Evolutionary conservation across 2,113 vertebrate species (phyloP), one percentile per base, ranked within the genome.

Genomic region (Nothoprocta pentlandii): DNA sequence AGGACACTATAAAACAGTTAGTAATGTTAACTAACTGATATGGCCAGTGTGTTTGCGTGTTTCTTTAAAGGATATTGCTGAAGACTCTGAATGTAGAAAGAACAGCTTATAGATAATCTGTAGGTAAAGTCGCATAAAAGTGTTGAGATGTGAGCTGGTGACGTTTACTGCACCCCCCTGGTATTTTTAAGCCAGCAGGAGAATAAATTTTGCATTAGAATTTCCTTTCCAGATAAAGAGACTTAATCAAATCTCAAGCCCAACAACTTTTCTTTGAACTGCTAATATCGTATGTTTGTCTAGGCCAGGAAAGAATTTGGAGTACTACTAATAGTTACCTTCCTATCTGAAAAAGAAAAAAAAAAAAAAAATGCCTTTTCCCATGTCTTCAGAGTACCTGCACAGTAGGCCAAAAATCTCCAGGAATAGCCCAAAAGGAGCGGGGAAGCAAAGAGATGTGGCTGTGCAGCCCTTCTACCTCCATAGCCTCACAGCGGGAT

Each of bases 211-310:
- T 69, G 41, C 7, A 9, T 91, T 95, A 88, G 41, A 71, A 71
- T 39, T 92, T 95, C 56, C n/a, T 87, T 82, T 62, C n/a, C 66
- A 68, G 67, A 47, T 66, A 90, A 92, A 94, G 9, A 58, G 59
- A n/a, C 32, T 62, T 66, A 56, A 80, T 69, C 47, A 62, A 42
- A 83, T 16, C 14, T 81, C 61, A 32, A 16, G 21, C 80, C 74
- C 95, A 80, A 51, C 85, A 49, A 0, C 2, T 34, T 13, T 78
- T 39, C 9, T 93, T 89, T 54, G 51, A 6, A 41, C 5, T 94
- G 56, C 9, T 85, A 67, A 34, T 71, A 79, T 32, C 9, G 51
- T 79, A 39, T 10, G 41, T 90, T 56, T 80, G 54, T 28, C 81
- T 76, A 87, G 77, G 39, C 51, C 90, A 41, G 62, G 25, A 58